Evolutionary conservation across 2,888 invertebrate species (phyloP), one percentile per base, ranked within the genome.

Genomic region (Nymphalis c-album): DNA sequence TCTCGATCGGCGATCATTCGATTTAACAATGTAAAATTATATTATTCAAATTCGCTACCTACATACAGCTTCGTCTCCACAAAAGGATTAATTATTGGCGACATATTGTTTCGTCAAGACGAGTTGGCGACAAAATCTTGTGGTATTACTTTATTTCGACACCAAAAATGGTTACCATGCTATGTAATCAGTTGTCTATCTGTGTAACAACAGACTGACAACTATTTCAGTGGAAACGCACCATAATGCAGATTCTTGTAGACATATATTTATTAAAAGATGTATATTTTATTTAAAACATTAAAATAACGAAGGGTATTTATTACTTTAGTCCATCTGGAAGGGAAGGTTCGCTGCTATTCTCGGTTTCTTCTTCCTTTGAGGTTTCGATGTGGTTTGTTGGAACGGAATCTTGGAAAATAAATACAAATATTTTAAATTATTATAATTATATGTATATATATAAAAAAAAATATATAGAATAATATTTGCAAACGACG

Each of bases 301-400:
- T 57, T 57, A 57, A 57, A 57, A 31, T 17, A 18, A 60, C 17
- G 17, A 47, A 17, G 7, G 47, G 31, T 13, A 57, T 18, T 13
- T 10, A 57, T 18, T 17, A 31, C 18, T 79, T 22, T 86, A 87
- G 31, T 89, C 91, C 77, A 85, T 83, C 64, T 88, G 85, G 75
- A 91, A 91, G 1, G 91, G 91, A 16, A 92, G 79, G 73, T 92
- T 91, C 59, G 91, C 91, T 2, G 91, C 91, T 78, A 92, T 88
- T 77, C 91, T 85, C 0, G 88, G 85, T 71, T 85, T 90, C 77
- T 82, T 89, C 81, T 87, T 90, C 73, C 81, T 87, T 50, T 83
- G 81, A 0, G 75, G 75, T 48, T 62, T 74, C 1, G 70, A 64
- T 45, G 63, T 60, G 47, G 53, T 51, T 55, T 72, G 70, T 20